Percentiles rank a stretch among this genome's conserved stretches.
These are phyloP conservation scores for Triplophysa rosa DNA, from an alignment of 2,113 vertebrate genomes.

Conservation along the genomic window DNA sequence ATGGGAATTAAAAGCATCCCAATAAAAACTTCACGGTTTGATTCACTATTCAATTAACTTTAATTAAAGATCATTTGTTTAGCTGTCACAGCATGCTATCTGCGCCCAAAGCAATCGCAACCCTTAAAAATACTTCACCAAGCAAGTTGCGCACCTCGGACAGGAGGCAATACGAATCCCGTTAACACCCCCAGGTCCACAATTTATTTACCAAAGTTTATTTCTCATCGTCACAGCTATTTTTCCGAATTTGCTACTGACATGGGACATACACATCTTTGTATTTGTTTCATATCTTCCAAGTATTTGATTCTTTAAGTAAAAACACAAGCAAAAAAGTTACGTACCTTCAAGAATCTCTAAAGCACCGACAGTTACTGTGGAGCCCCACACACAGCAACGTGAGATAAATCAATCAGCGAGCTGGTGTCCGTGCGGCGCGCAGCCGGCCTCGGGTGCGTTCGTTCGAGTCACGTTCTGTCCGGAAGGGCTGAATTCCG, in stretches of 20 bases:
- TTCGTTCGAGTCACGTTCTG: conserved; percentile 15
- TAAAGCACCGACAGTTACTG: neutral
- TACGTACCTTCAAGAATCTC: conserved; percentile 4
- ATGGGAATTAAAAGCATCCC: neutral
- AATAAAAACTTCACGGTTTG: neutral
- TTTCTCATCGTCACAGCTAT: no score
- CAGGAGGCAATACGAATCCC: neutral
- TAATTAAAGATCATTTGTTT: neutral
- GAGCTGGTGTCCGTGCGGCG: conserved; percentile 7
- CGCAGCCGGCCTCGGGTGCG: conserved; percentile 40
- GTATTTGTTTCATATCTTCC: no score
- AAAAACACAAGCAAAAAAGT: neutral
- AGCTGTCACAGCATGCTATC: no score
- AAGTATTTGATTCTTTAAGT: no score
- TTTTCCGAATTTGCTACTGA: no score
- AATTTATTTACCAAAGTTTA: no score
- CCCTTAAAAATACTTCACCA: neutral
- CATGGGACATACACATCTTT: no score
- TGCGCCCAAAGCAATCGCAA: neutral
- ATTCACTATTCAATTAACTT: no score
- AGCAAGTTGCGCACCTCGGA: neutral
- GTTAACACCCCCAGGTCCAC: neutral
- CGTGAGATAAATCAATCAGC: neutral
- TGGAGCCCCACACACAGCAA: neutral
- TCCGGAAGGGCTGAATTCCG: conserved; percentile 56